A percentile compares a stretch with the other conserved stretches of the same genome.
phyloP scores from a whole-genome alignment of 2,797 vertebrate genomes.

The Sebastes melanostomus region DNA sequence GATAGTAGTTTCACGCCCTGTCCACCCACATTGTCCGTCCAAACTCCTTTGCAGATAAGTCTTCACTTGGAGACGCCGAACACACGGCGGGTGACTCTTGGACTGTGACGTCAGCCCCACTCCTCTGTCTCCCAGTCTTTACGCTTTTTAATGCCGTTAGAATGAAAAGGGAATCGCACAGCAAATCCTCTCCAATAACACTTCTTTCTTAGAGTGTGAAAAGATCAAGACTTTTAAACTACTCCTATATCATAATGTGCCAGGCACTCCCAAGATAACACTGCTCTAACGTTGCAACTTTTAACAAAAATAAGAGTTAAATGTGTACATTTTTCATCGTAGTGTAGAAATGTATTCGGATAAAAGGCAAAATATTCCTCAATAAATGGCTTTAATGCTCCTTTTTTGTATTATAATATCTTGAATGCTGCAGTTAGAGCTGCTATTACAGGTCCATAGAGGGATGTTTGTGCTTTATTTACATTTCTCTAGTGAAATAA shows the following conservation, averaged over 20 bases:
- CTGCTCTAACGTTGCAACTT: slow-evolving; percentile 11
- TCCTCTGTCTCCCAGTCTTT: slow-evolving; percentile 78
- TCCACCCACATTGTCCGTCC: slow-evolving; percentile 93
- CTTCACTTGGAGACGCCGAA: slow-evolving; percentile 85
- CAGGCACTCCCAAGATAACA: slow-evolving; percentile 43
- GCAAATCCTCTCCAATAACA: slow-evolving; percentile 76
- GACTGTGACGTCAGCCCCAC: slow-evolving; percentile 83
- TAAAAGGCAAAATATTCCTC: neutral
- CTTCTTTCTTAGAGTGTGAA: slow-evolving; percentile 68
- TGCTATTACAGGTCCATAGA: neutral
- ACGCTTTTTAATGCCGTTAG: slow-evolving; percentile 80
- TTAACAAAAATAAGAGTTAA: neutral
- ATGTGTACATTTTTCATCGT: neutral
- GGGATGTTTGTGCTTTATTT: neutral
- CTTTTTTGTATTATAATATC: neutral
- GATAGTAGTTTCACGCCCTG: slow-evolving; percentile 98
- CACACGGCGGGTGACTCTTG: slow-evolving; percentile 88
- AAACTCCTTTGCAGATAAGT: slow-evolving; percentile 84
- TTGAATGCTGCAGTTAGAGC: neutral
- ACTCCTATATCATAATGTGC: slow-evolving; percentile 64
- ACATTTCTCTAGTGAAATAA: neutral
- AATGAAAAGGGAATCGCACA: slow-evolving; percentile 76
- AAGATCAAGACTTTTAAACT: slow-evolving; percentile 76
- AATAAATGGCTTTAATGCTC: neutral
- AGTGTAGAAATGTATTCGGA: neutral